Evolutionary conservation across 2,113 vertebrate species (phyloP).

Genomic region (Lasiurus borealis): DNA sequence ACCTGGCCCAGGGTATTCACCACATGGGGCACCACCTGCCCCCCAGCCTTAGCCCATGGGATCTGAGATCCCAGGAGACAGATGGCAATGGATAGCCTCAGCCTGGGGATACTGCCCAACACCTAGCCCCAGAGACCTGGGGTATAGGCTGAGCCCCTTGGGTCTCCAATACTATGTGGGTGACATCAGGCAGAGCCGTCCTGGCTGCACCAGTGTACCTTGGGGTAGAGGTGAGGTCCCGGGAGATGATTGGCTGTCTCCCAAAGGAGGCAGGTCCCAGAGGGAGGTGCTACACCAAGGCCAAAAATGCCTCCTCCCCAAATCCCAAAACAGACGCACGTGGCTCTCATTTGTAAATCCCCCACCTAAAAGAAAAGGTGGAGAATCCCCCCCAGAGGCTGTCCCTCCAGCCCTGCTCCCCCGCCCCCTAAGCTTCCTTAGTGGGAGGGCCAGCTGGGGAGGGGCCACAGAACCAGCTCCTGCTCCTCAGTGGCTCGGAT

Average conservation of each 20-base stretch:
- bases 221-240: accelerated
- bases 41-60: background rate
- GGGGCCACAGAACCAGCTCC: background rate
- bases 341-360: background rate
- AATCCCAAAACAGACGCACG: background rate
- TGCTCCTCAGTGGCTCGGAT: background rate
- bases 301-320: background rate
- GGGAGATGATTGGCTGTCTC: background rate
- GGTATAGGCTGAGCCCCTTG: background rate
- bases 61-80: background rate
- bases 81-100: background rate
- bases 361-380: background rate
- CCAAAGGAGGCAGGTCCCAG: background rate
- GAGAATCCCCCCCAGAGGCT: background rate
- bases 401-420: background rate
- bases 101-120: background rate
- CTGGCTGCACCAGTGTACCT: background rate
- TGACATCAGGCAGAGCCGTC: background rate
- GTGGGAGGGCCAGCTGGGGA: background rate
- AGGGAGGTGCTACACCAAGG: background rate
- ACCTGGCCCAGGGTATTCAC: background rate
- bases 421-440: background rate
- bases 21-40: background rate
- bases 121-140: background rate
- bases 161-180: background rate